phyloP scores from a whole-genome alignment of 1,140 invertebrate species.

The Telenomus remus region DNA sequence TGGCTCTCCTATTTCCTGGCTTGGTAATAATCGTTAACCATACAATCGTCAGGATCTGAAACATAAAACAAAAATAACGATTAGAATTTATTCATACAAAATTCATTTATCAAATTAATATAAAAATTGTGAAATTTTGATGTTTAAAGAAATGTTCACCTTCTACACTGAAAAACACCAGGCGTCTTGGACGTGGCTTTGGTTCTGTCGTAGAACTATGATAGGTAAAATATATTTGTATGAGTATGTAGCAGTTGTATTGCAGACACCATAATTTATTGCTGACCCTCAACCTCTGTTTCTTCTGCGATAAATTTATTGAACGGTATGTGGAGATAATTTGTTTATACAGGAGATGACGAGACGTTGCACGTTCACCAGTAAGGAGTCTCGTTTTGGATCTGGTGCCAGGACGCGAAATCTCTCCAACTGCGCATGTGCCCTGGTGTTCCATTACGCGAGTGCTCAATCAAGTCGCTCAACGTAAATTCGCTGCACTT shows the following conservation, averaged over 20 bases:
- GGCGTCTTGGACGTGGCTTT: too few species aligned
- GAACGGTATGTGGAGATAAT: constrained; percentile 17
- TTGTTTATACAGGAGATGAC: constrained; percentile 19
- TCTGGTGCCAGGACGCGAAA: constrained; percentile 84
- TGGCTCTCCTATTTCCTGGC: constrained; percentile 12
- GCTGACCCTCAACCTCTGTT: constrained; percentile 5
- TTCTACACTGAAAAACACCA: too few species aligned
- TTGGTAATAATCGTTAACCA: constrained; percentile 22
- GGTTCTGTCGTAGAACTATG: constrained; percentile 21
- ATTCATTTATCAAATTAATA: too few species aligned
- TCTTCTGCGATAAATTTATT: constrained; percentile 14
- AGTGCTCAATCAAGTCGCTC: constrained; percentile 5
- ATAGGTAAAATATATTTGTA: constrained; percentile 38
- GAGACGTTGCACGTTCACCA: constrained; percentile 77
- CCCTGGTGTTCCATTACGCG: constrained; percentile 71
- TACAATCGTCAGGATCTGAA: constrained; percentile 35
- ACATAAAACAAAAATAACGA: constrained; percentile 9
- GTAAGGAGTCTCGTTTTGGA: constrained; percentile 81
- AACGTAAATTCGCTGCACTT: constrained; percentile 11
- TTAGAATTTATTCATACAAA: background rate
- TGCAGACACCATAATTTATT: constrained; percentile 26
- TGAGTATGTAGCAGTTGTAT: constrained; percentile 31
- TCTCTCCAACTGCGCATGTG: constrained; percentile 81
- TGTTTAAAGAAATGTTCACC: too few species aligned
- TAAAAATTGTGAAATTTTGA: too few species aligned